Conservation (phyloP, 2,888 invertebrate species). For the Torymus texanus region DNA sequence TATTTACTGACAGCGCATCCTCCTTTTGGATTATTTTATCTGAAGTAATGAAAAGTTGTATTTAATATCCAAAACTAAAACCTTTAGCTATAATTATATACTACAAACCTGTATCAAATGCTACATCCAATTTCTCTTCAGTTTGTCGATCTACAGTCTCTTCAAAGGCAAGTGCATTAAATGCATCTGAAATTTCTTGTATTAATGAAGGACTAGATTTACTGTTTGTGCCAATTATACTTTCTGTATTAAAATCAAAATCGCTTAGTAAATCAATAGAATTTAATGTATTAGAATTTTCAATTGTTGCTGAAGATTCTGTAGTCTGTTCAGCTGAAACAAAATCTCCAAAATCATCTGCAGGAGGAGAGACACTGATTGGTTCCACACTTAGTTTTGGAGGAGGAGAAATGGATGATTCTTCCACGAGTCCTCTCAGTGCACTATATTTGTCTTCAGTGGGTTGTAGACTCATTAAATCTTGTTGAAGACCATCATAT, state of each 20-base stretch:
- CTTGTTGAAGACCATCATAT: conserved; percentile 60
- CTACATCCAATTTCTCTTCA: conserved; percentile 63
- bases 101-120: conserved; percentile 65
- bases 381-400: conserved; percentile 55
- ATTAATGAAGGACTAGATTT: conserved; percentile 63
- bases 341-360: conserved; percentile 76
- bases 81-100: too few species aligned
- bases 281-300: conserved; percentile 42
- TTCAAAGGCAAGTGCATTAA: conserved; percentile 67
- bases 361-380: conserved; percentile 56
- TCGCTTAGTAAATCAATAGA: conserved; percentile 67
- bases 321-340: conserved; percentile 70
- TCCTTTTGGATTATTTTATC: conserved; percentile 70
- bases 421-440: conserved; percentile 73
- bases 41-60: conserved; percentile 53
- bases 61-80: conserved; percentile 23
- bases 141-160: conserved; percentile 60
- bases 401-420: conserved; percentile 52
- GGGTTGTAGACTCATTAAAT: conserved; percentile 71
- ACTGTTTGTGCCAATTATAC: conserved; percentile 56
- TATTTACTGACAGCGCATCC: conserved; percentile 72
- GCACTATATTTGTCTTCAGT: conserved; percentile 76
- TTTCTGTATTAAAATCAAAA: conserved; percentile 65
- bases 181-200: conserved; percentile 67
- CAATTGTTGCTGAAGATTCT: conserved; percentile 54